These are phyloP conservation scores for Zosterops lateralis DNA, from an alignment of 2,113 vertebrate species.

Conservation along the genomic window DNA sequence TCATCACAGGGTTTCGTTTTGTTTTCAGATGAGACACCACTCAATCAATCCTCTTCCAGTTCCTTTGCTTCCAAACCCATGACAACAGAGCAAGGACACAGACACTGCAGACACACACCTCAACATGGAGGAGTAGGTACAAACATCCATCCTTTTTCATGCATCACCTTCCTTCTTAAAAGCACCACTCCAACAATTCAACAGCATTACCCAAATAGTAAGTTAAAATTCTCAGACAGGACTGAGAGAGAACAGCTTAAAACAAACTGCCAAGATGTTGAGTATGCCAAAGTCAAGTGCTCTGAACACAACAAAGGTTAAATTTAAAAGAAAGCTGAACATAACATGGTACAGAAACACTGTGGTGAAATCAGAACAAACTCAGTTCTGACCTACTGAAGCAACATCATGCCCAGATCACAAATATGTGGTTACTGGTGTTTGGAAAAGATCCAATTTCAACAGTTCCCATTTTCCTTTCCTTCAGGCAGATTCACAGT, in stretches of 20 bases:
- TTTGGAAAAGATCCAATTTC: neutral
- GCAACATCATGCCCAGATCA: neutral
- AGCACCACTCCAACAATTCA: neutral
- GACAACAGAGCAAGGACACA: neutral
- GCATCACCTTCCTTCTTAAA: neutral
- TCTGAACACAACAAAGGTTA: neutral
- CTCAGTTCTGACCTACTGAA: neutral
- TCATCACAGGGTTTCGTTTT: neutral
- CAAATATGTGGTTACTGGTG: neutral
- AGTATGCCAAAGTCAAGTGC: neutral
- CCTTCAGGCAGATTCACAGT: neutral
- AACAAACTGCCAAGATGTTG: neutral
- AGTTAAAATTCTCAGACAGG: neutral
- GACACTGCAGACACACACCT: neutral
- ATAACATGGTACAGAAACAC: neutral
- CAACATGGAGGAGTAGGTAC: neutral
- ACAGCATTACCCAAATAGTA: neutral
- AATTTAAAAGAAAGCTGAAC: neutral
- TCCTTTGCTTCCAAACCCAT: neutral
- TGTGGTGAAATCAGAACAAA: neutral
- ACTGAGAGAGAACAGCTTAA: neutral
- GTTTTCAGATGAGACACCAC: slow-evolving; percentile 8
- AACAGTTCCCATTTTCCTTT: neutral
- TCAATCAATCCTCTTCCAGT: neutral
- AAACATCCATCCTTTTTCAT: neutral